Evolutionary conservation across 2,113 vertebrate genomes (phyloP), one percentile per base, ranked within the genome.

Genomic region (Scatophagus argus): DNA sequence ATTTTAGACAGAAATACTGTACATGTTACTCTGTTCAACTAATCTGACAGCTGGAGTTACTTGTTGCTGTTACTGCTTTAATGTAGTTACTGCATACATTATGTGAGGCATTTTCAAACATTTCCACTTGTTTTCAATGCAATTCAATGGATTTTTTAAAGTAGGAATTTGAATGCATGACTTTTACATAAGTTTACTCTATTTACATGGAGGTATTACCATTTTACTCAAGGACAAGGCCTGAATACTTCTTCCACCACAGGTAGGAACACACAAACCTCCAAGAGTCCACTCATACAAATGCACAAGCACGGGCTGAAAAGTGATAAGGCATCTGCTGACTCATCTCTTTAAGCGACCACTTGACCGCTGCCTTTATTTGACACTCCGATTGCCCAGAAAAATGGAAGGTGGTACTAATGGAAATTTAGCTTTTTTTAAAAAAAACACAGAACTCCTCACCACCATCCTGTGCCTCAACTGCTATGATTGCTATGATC

Each of bases 301-400:
- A 25, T 3, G 2, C 34, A 66, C 43, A 70, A 39, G 55, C 12
- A 4, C 23, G 14, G 34, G 14, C 55, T 55, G n/a, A 36, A 44
- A 38, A 46, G 47, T 8, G 63, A 79, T 74, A 74, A 77, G n/a
- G 47, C 19, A 71, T 82, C 61, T 80, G 75, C 81, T 74, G 77
- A 85, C 49, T 84, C 78, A 81, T 74, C 65, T n/a, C 52, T 39
- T n/a, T n/a, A 11, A 5, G 78, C 60, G 49, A 71, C 78, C 72
- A 67, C 31, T 51, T 25, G 10, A 61, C 64, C 21, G 1, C 38
- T 9, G 17, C n/a, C 36, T 76, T 84, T 23, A 27, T 62, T 62
- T 63, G 79, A 60, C 49, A 34, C 31, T 61, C 27, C 38, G 54
- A 10, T n/a, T 54, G 43, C n/a, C 34, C 5, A 49, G 19, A 56